These are phyloP conservation scores for Hydrocynus forskahlii DNA, from an alignment of 2,797 vertebrate genomes.

Conservation along the genomic window DNA sequence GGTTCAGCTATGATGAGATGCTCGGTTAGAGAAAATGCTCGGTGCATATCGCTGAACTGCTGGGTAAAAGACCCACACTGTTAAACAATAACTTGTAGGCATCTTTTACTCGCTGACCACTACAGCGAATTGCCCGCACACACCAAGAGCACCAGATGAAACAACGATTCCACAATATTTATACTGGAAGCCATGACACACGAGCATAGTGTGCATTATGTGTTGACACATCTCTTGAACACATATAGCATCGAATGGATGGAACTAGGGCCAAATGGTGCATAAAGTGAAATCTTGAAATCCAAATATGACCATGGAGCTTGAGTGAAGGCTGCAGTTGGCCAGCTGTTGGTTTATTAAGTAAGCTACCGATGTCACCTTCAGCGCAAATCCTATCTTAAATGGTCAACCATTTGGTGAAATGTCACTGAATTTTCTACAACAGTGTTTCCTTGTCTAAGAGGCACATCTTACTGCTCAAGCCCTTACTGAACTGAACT, in stretches of 20 bases:
- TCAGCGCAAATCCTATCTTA: neutral
- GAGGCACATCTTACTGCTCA: too few species aligned
- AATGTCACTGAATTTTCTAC: neutral
- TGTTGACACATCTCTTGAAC: neutral
- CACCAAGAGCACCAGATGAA: neutral
- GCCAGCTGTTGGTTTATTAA: neutral
- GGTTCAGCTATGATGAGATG: conserved; percentile 1
- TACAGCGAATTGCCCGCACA: neutral
- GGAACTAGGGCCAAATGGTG: neutral
- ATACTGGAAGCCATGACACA: neutral
- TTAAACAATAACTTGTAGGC: neutral
- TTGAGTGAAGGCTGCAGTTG: neutral
- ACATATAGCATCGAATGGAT: neutral
- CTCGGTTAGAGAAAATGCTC: neutral
- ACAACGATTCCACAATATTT: conserved; percentile 11
- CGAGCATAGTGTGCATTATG: neutral
- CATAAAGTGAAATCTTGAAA: neutral
- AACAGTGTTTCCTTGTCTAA: too few species aligned
- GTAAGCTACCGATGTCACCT: neutral
- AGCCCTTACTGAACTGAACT: too few species aligned
- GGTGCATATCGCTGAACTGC: neutral
- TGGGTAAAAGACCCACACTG: neutral
- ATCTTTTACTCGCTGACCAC: too few species aligned
- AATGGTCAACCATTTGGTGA: neutral
- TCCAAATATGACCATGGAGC: neutral